Percentiles rank a stretch among this genome's conserved stretches.
Evolutionary conservation across 2,113 vertebrate genomes (phyloP).

Genomic region (Nestor notabilis): DNA sequence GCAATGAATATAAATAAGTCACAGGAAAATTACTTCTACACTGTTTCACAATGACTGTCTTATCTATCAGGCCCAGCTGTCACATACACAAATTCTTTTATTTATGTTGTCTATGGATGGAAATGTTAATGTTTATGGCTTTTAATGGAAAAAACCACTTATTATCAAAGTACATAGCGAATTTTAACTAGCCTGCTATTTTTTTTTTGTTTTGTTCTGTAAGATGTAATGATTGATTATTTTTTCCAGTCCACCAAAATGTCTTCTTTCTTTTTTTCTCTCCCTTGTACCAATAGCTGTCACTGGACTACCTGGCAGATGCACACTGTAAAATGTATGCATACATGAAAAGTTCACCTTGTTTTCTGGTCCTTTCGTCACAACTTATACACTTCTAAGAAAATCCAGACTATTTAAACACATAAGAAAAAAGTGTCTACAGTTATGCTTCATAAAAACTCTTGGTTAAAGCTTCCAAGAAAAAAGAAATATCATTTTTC

Average conservation of each 20-base stretch:
- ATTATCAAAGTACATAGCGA: conserved; percentile 29
- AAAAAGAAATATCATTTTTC: not conserved
- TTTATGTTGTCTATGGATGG: conserved; percentile 47
- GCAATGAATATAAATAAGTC: conserved; percentile 68
- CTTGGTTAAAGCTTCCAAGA: not conserved
- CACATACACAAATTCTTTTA: conserved; percentile 53
- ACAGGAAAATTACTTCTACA: conserved; percentile 67
- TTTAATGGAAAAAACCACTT: conserved; percentile 5
- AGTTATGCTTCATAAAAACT: not conserved
- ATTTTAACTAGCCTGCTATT: conserved; percentile 31
- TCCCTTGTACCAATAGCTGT: not conserved
- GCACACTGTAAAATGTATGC: not conserved
- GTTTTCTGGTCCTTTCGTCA: not conserved
- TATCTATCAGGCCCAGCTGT: conserved; percentile 75
- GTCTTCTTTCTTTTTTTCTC: not conserved
- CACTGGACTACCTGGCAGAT: not conserved
- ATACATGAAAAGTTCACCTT: not conserved
- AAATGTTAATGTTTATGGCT: conserved; percentile 46
- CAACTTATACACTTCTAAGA: not conserved
- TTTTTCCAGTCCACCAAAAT: not conserved
- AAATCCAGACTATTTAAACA: not conserved
- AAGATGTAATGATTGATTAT: not conserved
- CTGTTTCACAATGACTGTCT: conserved; percentile 66
- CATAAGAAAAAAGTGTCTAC: not conserved
- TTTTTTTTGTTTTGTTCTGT: not conserved